Conservation (phyloP, 1,140 invertebrate genomes). For the Heliothis subflexa region DNA sequence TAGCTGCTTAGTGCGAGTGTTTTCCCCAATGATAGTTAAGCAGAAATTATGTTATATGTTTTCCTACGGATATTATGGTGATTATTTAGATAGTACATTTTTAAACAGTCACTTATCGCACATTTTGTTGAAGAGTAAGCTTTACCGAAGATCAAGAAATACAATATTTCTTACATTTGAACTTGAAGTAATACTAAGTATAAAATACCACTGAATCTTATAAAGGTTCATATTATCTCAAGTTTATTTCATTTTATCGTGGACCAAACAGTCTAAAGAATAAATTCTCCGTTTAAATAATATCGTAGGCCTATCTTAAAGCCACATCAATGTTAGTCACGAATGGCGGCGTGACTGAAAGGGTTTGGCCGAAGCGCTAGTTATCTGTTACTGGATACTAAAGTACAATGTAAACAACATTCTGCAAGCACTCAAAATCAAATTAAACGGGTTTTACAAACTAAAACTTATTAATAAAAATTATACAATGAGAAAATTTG, state of each 20-base stretch:
- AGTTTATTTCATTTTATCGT: constrained; percentile 59
- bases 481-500: not conserved
- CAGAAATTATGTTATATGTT: constrained; percentile 42
- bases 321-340: constrained; percentile 76
- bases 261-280: constrained; percentile 54
- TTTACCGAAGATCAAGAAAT: not conserved
- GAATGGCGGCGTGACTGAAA: constrained; percentile 75
- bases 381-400: constrained; percentile 71
- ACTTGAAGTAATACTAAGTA: constrained; percentile 24
- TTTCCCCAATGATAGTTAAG: constrained; percentile 65
- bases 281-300: constrained; percentile 75
- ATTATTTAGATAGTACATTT: not conserved
- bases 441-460: not conserved
- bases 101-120: no score
- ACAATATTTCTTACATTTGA: constrained; percentile 26
- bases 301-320: constrained; percentile 73
- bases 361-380: constrained; percentile 66
- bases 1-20: constrained; percentile 61
- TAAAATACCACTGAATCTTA: constrained; percentile 49
- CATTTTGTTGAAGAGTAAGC: not conserved
- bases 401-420: constrained; percentile 71
- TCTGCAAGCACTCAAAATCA: not conserved
- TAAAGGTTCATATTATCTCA: constrained; percentile 52
- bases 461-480: constrained; percentile 3
- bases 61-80: constrained; percentile 16